Evolutionary conservation across 2,113 vertebrate species (phyloP).

Genomic region (Pseudorasbora parva): DNA sequence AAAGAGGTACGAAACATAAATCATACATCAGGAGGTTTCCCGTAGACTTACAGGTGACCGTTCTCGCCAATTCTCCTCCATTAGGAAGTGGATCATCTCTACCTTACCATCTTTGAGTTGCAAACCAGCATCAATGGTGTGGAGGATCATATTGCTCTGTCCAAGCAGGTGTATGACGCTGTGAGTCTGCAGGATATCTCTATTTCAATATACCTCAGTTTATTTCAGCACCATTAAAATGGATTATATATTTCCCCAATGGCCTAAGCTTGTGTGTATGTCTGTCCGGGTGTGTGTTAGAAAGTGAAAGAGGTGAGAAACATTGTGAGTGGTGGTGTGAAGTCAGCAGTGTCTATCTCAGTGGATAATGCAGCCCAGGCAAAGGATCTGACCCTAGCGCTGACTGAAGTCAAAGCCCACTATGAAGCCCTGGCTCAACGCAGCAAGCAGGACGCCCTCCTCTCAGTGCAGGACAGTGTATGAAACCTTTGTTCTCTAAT

Average conservation of each 20-base stretch:
- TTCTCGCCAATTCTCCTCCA: not conserved
- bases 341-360: conserved; percentile 70
- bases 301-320: conserved; percentile 72
- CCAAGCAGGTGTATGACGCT: conserved; percentile 70
- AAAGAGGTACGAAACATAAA: conserved; percentile 63
- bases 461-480: conserved; percentile 69
- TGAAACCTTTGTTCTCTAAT: not conserved
- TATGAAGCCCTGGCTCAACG: conserved; percentile 67
- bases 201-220: not conserved
- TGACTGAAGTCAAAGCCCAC: conserved; percentile 66
- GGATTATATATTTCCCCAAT: not conserved
- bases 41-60: not conserved
- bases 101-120: conserved; percentile 68
- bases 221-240: not conserved
- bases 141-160: conserved; percentile 69
- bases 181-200: conserved; percentile 58
- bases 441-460: conserved; percentile 70
- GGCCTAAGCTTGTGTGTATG: not conserved
- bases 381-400: conserved; percentile 65
- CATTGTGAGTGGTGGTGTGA: conserved; percentile 64
- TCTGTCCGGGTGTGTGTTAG: conserved; percentile 50
- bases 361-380: conserved; percentile 69
- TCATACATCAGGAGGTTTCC: not conserved
- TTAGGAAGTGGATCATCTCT: conserved; percentile 71
- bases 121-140: conserved; percentile 65